These are phyloP conservation scores for Engystomops pustulosus DNA, from an alignment of 2,113 vertebrate species.

Conservation along the genomic window DNA sequence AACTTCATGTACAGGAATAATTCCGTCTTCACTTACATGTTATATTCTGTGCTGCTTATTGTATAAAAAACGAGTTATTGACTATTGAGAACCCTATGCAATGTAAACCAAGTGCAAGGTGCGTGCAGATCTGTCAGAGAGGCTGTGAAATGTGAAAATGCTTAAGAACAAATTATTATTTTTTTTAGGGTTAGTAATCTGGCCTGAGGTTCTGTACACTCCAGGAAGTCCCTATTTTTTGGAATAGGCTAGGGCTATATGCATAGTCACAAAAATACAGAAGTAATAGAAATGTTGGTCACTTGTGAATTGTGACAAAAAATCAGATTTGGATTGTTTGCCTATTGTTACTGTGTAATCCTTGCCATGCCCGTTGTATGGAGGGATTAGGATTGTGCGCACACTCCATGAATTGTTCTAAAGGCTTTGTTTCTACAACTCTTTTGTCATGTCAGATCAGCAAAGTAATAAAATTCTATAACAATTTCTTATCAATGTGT, in stretches of 20 bases:
- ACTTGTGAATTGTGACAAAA: too few relatives aligned
- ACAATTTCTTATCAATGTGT: too few relatives aligned
- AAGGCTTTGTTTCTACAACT: background rate
- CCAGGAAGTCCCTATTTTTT: too few relatives aligned
- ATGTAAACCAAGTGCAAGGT: background rate
- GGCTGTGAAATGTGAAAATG: background rate
- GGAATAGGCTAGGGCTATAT: background rate
- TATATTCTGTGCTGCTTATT: background rate
- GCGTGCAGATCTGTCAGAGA: background rate
- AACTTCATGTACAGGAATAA: too few relatives aligned
- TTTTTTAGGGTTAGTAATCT: background rate
- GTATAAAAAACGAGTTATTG: background rate
- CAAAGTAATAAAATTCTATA: conserved; percentile 6
- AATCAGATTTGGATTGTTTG: too few relatives aligned
- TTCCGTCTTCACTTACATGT: too few relatives aligned
- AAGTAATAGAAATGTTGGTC: too few relatives aligned
- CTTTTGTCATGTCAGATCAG: background rate
- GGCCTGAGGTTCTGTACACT: background rate
- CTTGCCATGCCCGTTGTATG: too few relatives aligned
- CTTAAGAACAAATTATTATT: background rate
- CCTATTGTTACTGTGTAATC: too few relatives aligned
- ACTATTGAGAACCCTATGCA: background rate
- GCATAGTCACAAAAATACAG: background rate
- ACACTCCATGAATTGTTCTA: background rate
- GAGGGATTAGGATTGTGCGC: background rate